phyloP scores from a whole-genome alignment of 2,113 vertebrate species.

The Psilopogon haemacephalus region DNA sequence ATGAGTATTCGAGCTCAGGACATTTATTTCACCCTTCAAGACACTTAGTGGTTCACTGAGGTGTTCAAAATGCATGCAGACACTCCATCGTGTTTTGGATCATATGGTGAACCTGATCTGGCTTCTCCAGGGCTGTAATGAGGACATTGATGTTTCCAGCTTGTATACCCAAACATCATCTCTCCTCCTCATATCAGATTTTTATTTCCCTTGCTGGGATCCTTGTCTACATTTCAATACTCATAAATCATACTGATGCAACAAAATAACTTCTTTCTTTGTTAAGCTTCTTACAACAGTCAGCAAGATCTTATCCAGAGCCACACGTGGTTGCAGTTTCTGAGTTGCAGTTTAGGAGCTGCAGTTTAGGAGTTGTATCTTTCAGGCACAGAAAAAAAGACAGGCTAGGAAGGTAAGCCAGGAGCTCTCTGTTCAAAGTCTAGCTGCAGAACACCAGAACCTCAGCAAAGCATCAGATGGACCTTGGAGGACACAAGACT shows the following conservation, averaged over 20 bases:
- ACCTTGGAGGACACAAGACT: not conserved
- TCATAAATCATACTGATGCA: not conserved
- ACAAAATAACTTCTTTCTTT: not conserved
- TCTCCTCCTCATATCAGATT: not conserved
- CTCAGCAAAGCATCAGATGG: not conserved
- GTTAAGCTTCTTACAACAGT: not conserved
- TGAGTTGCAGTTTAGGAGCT: not conserved
- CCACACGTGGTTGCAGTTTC: not conserved
- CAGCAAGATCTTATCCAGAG: constrained; percentile 9
- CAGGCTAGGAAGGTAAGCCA: not conserved
- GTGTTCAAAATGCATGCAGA: constrained; percentile 19
- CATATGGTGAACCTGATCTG: not conserved
- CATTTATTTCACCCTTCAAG: not conserved
- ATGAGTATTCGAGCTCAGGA: not conserved
- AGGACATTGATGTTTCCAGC: not conserved
- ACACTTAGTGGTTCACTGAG: not conserved
- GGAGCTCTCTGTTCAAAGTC: not conserved
- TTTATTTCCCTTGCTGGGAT: not conserved
- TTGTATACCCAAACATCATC: not conserved
- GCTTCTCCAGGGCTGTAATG: not conserved
- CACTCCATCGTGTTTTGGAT: not conserved
- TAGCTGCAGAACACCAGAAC: not conserved
- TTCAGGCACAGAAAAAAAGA: not conserved
- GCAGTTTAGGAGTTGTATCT: not conserved
- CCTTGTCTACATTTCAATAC: not conserved